These are phyloP conservation scores for Microtus montanus DNA, from an alignment of 2,113 vertebrate species.

Conservation along the genomic window DNA sequence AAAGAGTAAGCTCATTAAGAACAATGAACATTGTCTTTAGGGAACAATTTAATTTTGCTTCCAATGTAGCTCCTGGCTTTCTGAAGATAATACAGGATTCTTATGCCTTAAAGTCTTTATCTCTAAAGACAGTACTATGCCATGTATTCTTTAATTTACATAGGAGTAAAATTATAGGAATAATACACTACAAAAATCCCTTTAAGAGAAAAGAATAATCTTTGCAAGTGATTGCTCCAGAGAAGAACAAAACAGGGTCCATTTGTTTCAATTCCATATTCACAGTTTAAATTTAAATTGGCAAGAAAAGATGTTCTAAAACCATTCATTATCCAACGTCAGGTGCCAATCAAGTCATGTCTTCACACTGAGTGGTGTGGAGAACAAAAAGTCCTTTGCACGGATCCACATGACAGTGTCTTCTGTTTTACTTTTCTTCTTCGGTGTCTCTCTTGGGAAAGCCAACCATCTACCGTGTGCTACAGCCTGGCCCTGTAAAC, in stretches of 20 bases:
- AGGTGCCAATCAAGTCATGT: neutral
- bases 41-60: neutral
- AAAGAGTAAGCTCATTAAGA: constrained; percentile 29
- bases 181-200: neutral
- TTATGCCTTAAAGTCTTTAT: neutral
- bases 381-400: neutral
- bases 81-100: neutral
- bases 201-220: constrained; percentile 19
- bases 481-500: neutral
- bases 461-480: neutral
- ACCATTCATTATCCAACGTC: constrained; percentile 35
- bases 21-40: neutral
- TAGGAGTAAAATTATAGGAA: neutral
- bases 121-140: constrained; percentile 9
- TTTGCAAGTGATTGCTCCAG: constrained; percentile 19
- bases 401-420: neutral
- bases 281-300: constrained; percentile 51
- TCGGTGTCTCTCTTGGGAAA: neutral
- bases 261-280: constrained; percentile 41
- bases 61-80: neutral
- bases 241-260: constrained; percentile 28
- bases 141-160: neutral
- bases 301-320: constrained; percentile 25
- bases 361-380: neutral
- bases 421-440: neutral